A percentile compares a stretch with the other conserved stretches of the same genome.
Conservation (phyloP, 2,113 vertebrate species). For the Passerina amoena region DNA sequence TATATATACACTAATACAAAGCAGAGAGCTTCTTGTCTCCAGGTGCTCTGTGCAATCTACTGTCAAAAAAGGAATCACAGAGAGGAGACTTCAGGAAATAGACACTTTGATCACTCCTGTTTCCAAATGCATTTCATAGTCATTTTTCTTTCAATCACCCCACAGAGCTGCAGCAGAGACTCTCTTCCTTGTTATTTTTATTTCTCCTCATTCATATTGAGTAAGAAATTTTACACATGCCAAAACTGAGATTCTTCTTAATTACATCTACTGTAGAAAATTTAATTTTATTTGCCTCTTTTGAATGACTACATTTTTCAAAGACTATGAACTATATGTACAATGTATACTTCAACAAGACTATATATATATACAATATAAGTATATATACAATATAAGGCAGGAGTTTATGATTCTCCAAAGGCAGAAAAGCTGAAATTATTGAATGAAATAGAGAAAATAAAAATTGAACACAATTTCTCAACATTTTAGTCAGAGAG, state of each 20-base stretch:
- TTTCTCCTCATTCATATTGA: background rate
- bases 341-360: background rate
- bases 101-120: background rate
- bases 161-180: background rate
- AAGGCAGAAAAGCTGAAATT: background rate
- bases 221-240: background rate
- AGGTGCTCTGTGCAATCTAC: background rate
- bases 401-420: background rate
- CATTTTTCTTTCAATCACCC: constrained; percentile 3
- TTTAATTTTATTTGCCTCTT: background rate
- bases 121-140: background rate
- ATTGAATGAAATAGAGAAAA: background rate
- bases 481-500: background rate
- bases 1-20: constrained; percentile 9
- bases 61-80: background rate
- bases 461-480: background rate
- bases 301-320: background rate
- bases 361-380: background rate
- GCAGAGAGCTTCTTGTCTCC: background rate
- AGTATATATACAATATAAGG: background rate
- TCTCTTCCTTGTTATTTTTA: background rate
- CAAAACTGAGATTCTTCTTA: background rate
- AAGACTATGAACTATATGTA: background rate
- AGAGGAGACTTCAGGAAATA: background rate
- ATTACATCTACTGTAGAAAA: background rate